Evolutionary conservation across 2,113 vertebrate genomes (phyloP), one percentile per base, ranked within the genome.

Genomic region (Mystacornis crossleyi): DNA sequence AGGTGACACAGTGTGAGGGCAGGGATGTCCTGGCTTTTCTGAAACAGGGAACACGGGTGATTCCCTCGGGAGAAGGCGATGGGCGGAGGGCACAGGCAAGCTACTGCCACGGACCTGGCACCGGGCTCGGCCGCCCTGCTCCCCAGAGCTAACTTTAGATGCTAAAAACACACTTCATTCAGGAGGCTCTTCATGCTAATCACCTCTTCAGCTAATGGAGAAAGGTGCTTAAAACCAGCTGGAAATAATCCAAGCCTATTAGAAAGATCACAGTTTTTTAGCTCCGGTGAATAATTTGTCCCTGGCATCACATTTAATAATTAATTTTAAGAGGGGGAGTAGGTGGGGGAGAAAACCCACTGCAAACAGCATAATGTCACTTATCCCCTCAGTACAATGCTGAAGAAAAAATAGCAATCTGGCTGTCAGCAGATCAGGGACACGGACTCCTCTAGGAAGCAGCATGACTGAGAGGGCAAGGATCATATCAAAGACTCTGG

Each of bases 381-480:
- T 90, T 60, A 42, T 61, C 42, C 31, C 42, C 34, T 66, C 64
- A 62, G 47, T 34, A 80, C 47, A 86, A 7, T 6, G 82, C 14
- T 83, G 86, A 53, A 91, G 75, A 89, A 96, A 94, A 95, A 92
- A 80, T 42, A 86, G 89, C 82, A 42, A 24, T 57, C 11, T 66
- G 79, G 14, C 80, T 92, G 90, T 92, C 86, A 86, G 95, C 94
- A 92, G 92, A 70, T 86, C 67, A 12, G 93, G 92, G 86, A 80
- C 88, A 96, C 14, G 5, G 57, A 42, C 91, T 86, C 82, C 75
- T 83, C 82, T 69, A 81, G 88, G 80, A 95, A 96, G 74, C 80
- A 86, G 92, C 79, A 21, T 66, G 95, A 85, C 94, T 28, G 89
- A 50, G 85, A 94, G 94, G 82, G 86, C 91, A 92, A 83, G 95